phyloP scores from a whole-genome alignment of 2,797 vertebrate species.

The Falco biarmicus region DNA sequence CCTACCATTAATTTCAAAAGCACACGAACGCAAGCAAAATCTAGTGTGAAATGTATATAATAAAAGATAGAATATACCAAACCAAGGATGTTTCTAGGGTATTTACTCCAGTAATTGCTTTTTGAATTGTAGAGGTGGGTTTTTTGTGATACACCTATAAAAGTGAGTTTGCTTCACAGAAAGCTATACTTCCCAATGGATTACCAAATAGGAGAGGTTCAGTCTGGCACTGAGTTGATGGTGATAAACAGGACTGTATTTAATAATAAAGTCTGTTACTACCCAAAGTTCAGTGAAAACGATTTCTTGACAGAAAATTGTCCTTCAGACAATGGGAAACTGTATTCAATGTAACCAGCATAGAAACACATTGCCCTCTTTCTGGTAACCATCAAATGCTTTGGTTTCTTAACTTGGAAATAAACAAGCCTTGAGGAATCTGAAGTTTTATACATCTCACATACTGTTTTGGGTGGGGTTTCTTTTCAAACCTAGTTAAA shows the following conservation, averaged over 20 bases:
- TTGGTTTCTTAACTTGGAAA: conserved; percentile 12
- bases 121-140: background rate
- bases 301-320: background rate
- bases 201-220: background rate
- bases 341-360: background rate
- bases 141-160: background rate
- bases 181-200: background rate
- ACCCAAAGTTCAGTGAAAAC: background rate
- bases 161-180: background rate
- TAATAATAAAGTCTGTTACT: background rate
- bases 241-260: background rate
- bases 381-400: background rate
- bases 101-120: background rate
- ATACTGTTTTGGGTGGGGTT: background rate
- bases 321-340: background rate
- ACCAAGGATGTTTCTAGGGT: background rate
- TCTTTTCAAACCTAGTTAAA: background rate
- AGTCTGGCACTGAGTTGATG: background rate
- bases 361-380: background rate
- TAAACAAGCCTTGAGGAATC: background rate
- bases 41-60: background rate
- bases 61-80: background rate
- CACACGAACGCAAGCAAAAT: background rate
- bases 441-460: background rate
- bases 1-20: background rate